phyloP scores from a whole-genome alignment of 2,888 invertebrate genomes.

The Pseudococcus longispinus region DNA sequence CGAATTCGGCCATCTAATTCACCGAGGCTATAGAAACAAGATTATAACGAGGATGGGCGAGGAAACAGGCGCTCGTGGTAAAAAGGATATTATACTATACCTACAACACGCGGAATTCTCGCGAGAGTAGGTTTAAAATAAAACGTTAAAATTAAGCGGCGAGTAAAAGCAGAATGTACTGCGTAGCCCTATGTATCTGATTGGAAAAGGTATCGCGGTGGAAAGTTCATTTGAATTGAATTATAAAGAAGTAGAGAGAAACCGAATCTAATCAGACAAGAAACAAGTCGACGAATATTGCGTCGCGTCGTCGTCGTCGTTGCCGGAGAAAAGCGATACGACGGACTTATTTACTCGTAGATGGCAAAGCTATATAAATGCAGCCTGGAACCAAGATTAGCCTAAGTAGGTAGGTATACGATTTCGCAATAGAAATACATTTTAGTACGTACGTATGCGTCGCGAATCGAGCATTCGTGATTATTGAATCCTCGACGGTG shows the following conservation, averaged over 20 bases:
- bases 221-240: neutral
- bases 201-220: neutral
- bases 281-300: conserved; percentile 15
- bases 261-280: conserved; percentile 8
- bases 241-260: neutral
- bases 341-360: neutral
- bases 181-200: neutral
- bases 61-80: neutral
- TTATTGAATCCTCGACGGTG: neutral
- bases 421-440: neutral
- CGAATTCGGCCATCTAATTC: conserved; percentile 10
- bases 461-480: neutral
- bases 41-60: neutral
- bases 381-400: neutral
- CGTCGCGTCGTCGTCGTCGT: neutral
- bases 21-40: conserved; percentile 2
- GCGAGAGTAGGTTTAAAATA: conserved; percentile 9
- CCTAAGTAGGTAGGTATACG: neutral
- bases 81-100: neutral
- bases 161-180: neutral
- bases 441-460: neutral
- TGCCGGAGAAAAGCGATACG: neutral
- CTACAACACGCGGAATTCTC: neutral
- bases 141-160: conserved; percentile 1
- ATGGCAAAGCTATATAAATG: neutral